Base-by-base conservation (phyloP, 2,113 vertebrate genomes). In the Oncorhynchus clarkii region DNA sequence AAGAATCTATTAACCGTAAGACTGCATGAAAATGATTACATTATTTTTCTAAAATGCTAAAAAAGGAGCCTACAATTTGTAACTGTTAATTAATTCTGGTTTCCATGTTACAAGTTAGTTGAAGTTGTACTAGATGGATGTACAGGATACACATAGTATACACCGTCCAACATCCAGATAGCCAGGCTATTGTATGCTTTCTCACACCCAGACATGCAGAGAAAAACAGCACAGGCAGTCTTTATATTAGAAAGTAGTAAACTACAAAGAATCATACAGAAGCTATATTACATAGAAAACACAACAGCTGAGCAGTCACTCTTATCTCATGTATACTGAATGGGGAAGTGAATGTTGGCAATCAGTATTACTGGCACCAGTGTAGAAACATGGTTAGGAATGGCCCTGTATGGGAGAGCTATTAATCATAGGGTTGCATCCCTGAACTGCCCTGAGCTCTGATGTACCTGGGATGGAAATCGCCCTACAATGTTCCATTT, bases 381-480 rank as follows among this genome's bases (percentile, higher is more conserved):
- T 85, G 76, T 20, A 24, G 72, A 85, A 72, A 78, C 75, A 48
- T 45, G 70, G 79, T 84, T 93, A 94, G 85, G 86, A 92, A 94
- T 89, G 86, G 48, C 80, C 71, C 49, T 12, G 71, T 80, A 86
- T 76, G 70, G 34, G 78, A 84, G 78, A 84, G 87, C 81, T 75
- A 92, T 91, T 91, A 88, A 88, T 92, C 93, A 88, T 69, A 1
- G 64, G 57, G 62, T 78, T 24, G 45, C 45, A 24, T 83, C 0
- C 54, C 34, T 78, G 67, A 29, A 81, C 85, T 9, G 82, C 0
- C 54, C 34, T 79, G 67, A 29, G 81, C 85, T 12, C 14, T 81
- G 92, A 92, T 89, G 85, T 84, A 89, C 22, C 60, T 80, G 14
- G 75, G 81, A 89, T 77, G 84, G 86, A 92, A 81, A 90, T 83